These are phyloP conservation scores for Rynchops niger DNA, from an alignment of 2,113 vertebrate species.

Conservation along the genomic window DNA sequence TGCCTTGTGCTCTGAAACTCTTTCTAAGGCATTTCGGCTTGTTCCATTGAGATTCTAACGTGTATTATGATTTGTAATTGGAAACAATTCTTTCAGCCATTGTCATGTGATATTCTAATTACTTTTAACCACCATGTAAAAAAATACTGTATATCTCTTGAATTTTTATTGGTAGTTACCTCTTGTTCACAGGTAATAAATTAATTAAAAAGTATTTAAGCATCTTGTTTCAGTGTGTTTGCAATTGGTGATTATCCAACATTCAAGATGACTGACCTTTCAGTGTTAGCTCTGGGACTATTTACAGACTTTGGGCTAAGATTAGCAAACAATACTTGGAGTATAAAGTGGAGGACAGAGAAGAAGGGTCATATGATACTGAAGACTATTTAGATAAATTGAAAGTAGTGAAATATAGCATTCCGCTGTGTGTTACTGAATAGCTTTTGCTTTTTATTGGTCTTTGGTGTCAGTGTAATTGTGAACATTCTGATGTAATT, in stretches of 20 bases:
- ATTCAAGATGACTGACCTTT: background rate
- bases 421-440: background rate
- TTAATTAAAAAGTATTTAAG: slow-evolving; percentile 72
- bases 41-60: slow-evolving; percentile 61
- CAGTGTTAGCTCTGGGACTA: background rate
- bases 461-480: background rate
- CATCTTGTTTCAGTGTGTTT: slow-evolving; percentile 68
- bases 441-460: background rate
- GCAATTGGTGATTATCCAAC: background rate
- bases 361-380: background rate
- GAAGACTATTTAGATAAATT: background rate
- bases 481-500: background rate
- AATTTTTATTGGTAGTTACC: slow-evolving; percentile 73
- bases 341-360: background rate
- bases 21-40: slow-evolving; percentile 65
- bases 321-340: background rate
- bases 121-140: slow-evolving; percentile 75
- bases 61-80: slow-evolving; percentile 71
- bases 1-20: slow-evolving; percentile 50
- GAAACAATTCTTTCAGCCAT: slow-evolving; percentile 69
- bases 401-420: background rate
- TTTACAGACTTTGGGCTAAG: background rate
- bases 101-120: slow-evolving; percentile 75
- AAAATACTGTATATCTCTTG: slow-evolving; percentile 66
- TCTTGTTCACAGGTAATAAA: slow-evolving; percentile 76